phyloP scores from a whole-genome alignment of 2,888 invertebrate species.

The Dryomyza anilis region DNA sequence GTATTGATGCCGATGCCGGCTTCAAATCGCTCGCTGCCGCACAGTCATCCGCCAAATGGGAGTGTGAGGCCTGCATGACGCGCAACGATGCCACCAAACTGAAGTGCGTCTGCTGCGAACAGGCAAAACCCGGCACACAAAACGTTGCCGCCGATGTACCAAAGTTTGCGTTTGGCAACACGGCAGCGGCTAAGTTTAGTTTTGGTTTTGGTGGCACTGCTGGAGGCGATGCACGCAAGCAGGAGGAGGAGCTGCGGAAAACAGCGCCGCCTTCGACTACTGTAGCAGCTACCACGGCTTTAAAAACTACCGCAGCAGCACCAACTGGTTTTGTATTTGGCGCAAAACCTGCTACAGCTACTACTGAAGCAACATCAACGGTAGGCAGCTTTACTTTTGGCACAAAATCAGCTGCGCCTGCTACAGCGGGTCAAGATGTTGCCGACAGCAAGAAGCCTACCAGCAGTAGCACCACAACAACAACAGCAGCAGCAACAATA shows the following conservation, averaged over 20 bases:
- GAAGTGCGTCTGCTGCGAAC: conserved; percentile 68
- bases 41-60: conserved; percentile 64
- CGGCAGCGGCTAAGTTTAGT: conserved; percentile 48
- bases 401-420: conserved; percentile 23
- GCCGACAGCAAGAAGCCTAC: conserved; percentile 19
- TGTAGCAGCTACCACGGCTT: conserved; percentile 20
- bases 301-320: background rate
- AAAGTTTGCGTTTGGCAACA: conserved; percentile 51
- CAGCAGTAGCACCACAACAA: background rate
- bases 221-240: conserved; percentile 35
- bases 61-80: conserved; percentile 68
- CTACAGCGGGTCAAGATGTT: background rate
- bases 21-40: conserved; percentile 55
- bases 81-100: conserved; percentile 62
- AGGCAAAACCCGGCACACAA: conserved; percentile 62
- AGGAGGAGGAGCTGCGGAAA: conserved; percentile 39
- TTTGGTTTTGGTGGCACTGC: conserved; percentile 51
- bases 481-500: conserved; percentile 23
- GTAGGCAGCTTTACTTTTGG: conserved; percentile 35
- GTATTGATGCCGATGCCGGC: conserved; percentile 45
- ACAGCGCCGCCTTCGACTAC: conserved; percentile 26
- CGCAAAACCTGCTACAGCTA: background rate
- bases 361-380: background rate
- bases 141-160: conserved; percentile 37
- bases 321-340: conserved; percentile 33